phyloP scores from a whole-genome alignment of 2,888 invertebrate genomes.

The Thecocarcelia acutangulata region DNA sequence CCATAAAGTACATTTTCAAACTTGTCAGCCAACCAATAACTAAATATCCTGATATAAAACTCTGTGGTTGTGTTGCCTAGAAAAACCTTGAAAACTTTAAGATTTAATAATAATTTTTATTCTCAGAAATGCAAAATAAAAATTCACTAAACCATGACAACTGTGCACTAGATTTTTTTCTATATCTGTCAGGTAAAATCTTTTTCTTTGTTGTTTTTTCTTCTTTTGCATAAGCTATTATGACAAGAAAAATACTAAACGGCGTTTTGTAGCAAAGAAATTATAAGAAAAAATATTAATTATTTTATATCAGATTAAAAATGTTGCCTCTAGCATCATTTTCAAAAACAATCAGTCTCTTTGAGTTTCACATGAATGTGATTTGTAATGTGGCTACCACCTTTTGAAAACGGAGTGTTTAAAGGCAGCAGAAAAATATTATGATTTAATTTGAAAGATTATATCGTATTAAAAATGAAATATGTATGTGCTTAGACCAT shows the following conservation, averaged over 20 bases:
- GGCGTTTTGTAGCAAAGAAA: not conserved
- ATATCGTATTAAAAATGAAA: slow-evolving; percentile 23
- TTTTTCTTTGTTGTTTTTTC: too few relatives aligned
- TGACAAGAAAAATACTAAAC: slow-evolving; percentile 5
- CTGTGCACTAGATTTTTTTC: slow-evolving; percentile 39
- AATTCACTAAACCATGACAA: slow-evolving; percentile 32
- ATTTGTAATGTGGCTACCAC: slow-evolving; percentile 2
- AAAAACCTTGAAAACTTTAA: slow-evolving; percentile 34
- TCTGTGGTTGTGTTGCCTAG: not conserved
- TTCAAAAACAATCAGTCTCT: slow-evolving; percentile 41
- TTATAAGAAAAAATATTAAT: slow-evolving; percentile 36
- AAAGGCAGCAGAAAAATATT: slow-evolving; percentile 22
- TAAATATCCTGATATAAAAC: not conserved
- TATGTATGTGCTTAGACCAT: not conserved
- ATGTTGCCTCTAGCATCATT: slow-evolving; percentile 45
- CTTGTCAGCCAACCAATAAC: too few relatives aligned
- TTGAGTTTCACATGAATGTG: not conserved
- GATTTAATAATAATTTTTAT: not conserved
- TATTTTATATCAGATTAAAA: slow-evolving; percentile 51
- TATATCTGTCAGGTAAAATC: slow-evolving; percentile 30
- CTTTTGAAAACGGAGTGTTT: slow-evolving; percentile 29
- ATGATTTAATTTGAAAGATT: slow-evolving; percentile 53
- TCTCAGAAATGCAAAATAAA: not conserved
- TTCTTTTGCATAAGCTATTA: slow-evolving; percentile 2
- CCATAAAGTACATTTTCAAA: too few relatives aligned